A percentile compares a stretch with the other conserved stretches of the same genome.
phyloP scores from a whole-genome alignment of 2,888 invertebrate species.

The Microplitis deprimator region DNA sequence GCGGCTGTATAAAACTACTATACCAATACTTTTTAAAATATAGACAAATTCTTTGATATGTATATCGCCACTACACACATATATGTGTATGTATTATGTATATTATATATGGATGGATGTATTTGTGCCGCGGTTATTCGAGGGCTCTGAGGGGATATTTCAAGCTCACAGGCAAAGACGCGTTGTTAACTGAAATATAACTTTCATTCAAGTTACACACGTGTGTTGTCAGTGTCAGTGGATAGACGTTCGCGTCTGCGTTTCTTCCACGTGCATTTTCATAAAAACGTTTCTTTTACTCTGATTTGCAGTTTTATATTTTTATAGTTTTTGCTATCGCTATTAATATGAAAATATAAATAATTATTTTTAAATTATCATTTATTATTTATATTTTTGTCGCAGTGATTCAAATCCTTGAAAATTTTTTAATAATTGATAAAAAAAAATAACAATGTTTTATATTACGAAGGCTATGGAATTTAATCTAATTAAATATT shows the following conservation, averaged over 20 bases:
- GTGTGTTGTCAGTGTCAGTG: conserved; percentile 29
- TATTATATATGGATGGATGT: background rate
- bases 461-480: too few species aligned
- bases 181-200: conserved; percentile 57
- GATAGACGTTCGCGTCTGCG: background rate
- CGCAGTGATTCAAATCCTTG: too few species aligned
- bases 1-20: conserved; percentile 14
- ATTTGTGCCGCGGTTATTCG: background rate
- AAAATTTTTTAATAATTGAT: too few species aligned
- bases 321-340: too few species aligned
- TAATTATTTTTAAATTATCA: too few species aligned
- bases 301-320: background rate
- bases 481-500: too few species aligned
- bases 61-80: background rate
- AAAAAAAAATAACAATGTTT: too few species aligned
- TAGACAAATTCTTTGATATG: background rate
- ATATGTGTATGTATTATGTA: conserved; percentile 7
- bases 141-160: background rate
- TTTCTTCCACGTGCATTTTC: conserved; percentile 1
- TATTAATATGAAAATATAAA: too few species aligned
- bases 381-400: too few species aligned
- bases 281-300: background rate
- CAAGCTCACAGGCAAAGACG: conserved; percentile 2
- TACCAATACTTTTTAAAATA: conserved; percentile 15
- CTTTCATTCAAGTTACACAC: conserved; percentile 51